Percentiles rank a stretch among this genome's conserved stretches.
These are phyloP conservation scores for Melanotaenia parkinsoni DNA, from an alignment of 2,797 vertebrate species.

Conservation along the genomic window DNA sequence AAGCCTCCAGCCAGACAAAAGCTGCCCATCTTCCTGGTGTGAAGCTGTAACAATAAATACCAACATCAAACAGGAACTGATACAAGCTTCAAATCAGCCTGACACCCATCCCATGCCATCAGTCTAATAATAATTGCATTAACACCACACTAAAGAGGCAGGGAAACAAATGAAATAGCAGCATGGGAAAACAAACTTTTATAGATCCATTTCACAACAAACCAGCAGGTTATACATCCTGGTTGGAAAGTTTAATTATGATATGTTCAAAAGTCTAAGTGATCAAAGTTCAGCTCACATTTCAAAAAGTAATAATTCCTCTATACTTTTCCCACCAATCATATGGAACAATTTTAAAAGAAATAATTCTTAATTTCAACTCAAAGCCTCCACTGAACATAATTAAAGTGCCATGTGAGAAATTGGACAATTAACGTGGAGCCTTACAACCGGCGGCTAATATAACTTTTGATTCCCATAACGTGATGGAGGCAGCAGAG, in stretches of 20 bases:
- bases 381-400: conserved; percentile 61
- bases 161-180: conserved; percentile 45
- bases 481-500: conserved; percentile 60
- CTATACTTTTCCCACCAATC: conserved; percentile 37
- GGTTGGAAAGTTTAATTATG: conserved; percentile 46
- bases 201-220: conserved; percentile 37
- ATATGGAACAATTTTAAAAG: conserved; percentile 26
- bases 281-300: conserved; percentile 45
- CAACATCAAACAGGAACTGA: conserved; percentile 51
- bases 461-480: conserved; percentile 68
- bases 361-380: conserved; percentile 55
- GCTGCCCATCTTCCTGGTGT: conserved; percentile 60
- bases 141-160: conserved; percentile 37
- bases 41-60: conserved; percentile 55
- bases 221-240: conserved; percentile 42
- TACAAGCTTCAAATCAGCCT: conserved; percentile 41
- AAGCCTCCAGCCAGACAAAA: conserved; percentile 57
- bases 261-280: conserved; percentile 34
- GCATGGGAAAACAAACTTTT: conserved; percentile 33
- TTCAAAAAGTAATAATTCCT: conserved; percentile 32
- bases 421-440: conserved; percentile 72
- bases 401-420: conserved; percentile 76
- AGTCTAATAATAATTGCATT: conserved; percentile 55
- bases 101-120: conserved; percentile 55
- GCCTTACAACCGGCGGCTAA: conserved; percentile 61